phyloP scores from a whole-genome alignment of 2,797 vertebrate genomes.

The Apogon hyalosoma region DNA sequence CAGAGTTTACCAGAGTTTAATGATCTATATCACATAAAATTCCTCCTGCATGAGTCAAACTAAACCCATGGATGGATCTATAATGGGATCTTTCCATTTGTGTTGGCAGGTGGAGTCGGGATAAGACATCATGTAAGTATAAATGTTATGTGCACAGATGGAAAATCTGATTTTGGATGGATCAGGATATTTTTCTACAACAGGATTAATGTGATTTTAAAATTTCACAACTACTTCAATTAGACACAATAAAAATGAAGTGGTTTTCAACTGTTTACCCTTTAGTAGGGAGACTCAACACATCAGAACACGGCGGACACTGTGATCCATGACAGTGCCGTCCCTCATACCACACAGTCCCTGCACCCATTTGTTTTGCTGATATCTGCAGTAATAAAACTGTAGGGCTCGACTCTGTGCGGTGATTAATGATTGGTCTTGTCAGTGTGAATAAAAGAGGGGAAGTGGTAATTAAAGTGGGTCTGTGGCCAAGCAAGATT shows the following conservation, averaged over 20 bases:
- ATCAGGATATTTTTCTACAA: too few species aligned
- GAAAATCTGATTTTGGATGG: neutral
- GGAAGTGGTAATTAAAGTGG: constrained; percentile 58
- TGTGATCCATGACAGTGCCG: constrained; percentile 3
- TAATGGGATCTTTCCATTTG: constrained; percentile 25
- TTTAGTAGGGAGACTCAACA: constrained; percentile 11
- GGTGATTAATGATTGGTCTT: constrained; percentile 58
- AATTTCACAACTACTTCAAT: too few species aligned
- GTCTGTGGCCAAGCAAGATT: constrained; percentile 35
- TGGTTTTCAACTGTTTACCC: too few species aligned
- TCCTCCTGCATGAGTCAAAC: constrained; percentile 21
- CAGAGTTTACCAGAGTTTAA: constrained; percentile 42
- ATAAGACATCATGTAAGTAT: constrained; percentile 5
- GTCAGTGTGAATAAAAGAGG: constrained; percentile 52
- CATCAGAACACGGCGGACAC: neutral
- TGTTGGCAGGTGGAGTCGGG: constrained; percentile 19
- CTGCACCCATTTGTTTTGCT: constrained; percentile 22
- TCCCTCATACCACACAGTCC: neutral
- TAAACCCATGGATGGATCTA: constrained; percentile 27
- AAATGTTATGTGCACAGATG: constrained; percentile 8
- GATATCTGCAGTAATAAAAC: constrained; percentile 53
- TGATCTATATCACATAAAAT: constrained; percentile 26
- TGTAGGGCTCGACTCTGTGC: constrained; percentile 22
- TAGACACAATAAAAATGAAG: too few species aligned
- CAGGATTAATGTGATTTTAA: neutral